A percentile compares a stretch with the other conserved stretches of the same genome.
These are phyloP conservation scores for Nothobranchius furzeri DNA, from an alignment of 2,113 vertebrate genomes.

Conservation along the genomic window DNA sequence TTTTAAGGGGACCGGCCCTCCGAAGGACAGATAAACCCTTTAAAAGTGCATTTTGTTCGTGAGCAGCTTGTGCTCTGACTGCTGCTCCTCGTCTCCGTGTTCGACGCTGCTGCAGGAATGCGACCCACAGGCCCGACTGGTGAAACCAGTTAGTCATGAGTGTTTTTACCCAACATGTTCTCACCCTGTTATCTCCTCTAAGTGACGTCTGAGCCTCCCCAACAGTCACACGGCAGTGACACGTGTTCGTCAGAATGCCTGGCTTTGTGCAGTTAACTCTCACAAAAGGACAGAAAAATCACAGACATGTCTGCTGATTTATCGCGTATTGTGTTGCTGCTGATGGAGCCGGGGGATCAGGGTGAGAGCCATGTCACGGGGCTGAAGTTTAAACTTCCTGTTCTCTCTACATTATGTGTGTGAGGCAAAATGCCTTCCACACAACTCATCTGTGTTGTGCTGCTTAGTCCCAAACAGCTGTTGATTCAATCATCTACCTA, in stretches of 20 bases:
- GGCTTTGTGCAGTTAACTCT: background rate
- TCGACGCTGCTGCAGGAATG: constrained; percentile 47
- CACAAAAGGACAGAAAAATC: constrained; percentile 1
- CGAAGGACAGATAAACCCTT: too few relatives aligned
- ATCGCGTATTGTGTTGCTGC: background rate
- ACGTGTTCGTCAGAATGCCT: background rate
- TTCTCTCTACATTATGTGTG: background rate
- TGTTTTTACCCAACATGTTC: constrained; percentile 22
- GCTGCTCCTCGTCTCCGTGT: constrained; percentile 22
- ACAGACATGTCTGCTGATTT: background rate
- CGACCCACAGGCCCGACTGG: constrained; percentile 57
- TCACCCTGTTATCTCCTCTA: constrained; percentile 6
- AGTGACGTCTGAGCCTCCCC: constrained; percentile 1
- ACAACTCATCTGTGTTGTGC: background rate
- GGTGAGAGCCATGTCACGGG: background rate
- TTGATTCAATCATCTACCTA: background rate
- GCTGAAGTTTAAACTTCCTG: background rate
- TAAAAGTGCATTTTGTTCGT: background rate
- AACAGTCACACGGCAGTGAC: constrained; percentile 23
- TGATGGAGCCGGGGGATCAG: background rate
- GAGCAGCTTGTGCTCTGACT: background rate
- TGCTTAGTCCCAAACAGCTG: background rate
- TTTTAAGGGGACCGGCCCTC: too few relatives aligned
- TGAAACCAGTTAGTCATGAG: constrained; percentile 72
- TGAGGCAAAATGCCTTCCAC: background rate